Evolutionary conservation across 2,797 vertebrate genomes (phyloP), one percentile per base, ranked within the genome.

Genomic region (Artibeus lituratus): DNA sequence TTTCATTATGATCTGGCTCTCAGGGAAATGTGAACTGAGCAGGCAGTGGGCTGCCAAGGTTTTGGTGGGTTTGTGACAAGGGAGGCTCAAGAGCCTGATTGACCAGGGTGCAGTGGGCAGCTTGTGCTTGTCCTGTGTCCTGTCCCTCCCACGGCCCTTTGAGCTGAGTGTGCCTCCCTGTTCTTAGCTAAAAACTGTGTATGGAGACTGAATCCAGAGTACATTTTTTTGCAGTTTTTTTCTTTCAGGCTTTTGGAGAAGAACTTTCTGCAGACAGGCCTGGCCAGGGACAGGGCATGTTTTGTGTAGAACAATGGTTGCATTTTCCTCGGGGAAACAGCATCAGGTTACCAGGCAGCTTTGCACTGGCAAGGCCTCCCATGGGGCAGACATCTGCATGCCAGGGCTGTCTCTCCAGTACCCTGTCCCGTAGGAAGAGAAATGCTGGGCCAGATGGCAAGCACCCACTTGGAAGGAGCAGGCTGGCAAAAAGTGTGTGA

Each of bases 201-300:
- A 11, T 0, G 39, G 57, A 70, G 37, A 37, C 5, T 0, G 65
- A 26, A 47, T 86, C 55, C 21, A 82, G n/a, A 32, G 16, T 69
- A 55, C 6, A 9, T 26, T 47, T 55, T 44, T 87, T 37, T 84
- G 18, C 42, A 87, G 87, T 18, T 18, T 15, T 37, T 85, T 78
- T 70, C 88, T 62, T 95, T 77, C 74, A 80, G 65, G n/a, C n/a
- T 78, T 97, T 74, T 69, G 70, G 26, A 73, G 96, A 93, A 94
- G 69, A 65, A 51, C 70, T 93, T 90, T 65, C 88, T 81, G 37
- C 8, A 81, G 74, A 22, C 32, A 14, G 49, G 62, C 32, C 44
- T 55, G 9, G 16, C 57, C 53, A 49, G 80, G 37, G 70, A 59
- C 83, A 80, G 44, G 80, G 24, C 0, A 0, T 22, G 49, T 47